Evolutionary conservation across 2,888 invertebrate species (phyloP).

Genomic region (Microplitis deprimator): DNA sequence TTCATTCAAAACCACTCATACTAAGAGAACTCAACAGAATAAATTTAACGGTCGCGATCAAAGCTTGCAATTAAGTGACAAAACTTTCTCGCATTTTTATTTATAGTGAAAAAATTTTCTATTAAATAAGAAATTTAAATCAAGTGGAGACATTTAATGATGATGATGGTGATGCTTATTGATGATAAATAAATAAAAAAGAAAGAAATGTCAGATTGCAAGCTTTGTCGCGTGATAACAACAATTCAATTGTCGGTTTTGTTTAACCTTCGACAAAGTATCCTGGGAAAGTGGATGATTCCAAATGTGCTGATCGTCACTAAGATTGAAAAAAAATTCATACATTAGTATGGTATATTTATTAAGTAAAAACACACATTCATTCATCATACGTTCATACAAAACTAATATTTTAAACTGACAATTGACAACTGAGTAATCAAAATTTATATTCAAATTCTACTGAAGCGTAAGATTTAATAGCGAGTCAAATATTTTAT

Average conservation of each 20-base stretch:
- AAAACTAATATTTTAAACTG: constrained; percentile 20
- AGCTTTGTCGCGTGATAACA: constrained; percentile 36
- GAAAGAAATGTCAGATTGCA: constrained; percentile 13
- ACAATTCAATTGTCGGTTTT: constrained; percentile 9
- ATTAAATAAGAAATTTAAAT: background rate
- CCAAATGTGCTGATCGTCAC: constrained; percentile 69
- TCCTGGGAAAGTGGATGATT: constrained; percentile 69
- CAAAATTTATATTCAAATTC: background rate
- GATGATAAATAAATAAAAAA: background rate
- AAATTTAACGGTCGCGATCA: constrained; percentile 35
- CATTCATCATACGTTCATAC: constrained; percentile 59
- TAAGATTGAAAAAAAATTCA: constrained; percentile 70
- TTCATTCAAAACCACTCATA: constrained; percentile 69
- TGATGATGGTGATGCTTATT: constrained; percentile 24
- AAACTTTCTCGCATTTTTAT: constrained; percentile 46
- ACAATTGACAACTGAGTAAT: background rate
- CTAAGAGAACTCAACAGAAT: constrained; percentile 57
- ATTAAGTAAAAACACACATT: constrained; percentile 61
- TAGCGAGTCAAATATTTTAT: background rate
- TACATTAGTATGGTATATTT: constrained; percentile 65
- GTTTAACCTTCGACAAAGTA: constrained; percentile 69
- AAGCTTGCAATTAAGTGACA: constrained; percentile 51
- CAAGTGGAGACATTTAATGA: background rate
- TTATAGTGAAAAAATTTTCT: background rate
- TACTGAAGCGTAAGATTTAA: constrained; percentile 17